These are phyloP conservation scores for Lepilemur septentrionalis DNA, from an alignment of 2,797 vertebrate species.

Conservation along the genomic window DNA sequence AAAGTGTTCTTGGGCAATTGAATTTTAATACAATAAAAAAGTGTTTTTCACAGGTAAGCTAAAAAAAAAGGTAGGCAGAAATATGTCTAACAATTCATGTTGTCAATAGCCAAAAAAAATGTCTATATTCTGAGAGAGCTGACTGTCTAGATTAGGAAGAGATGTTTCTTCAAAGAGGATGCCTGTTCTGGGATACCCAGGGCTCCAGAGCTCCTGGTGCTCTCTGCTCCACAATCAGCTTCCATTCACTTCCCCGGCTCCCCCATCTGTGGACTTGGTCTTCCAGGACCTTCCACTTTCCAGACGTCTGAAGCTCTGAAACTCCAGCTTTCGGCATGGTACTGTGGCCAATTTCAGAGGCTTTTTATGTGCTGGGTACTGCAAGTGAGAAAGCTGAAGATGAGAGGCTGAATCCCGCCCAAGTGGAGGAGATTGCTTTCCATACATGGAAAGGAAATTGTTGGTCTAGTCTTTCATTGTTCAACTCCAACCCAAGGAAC, in stretches of 20 bases:
- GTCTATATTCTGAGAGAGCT: not conserved
- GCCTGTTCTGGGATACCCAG: not conserved
- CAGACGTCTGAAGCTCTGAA: not conserved
- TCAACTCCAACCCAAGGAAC: not conserved
- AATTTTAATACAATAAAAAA: conserved; percentile 34
- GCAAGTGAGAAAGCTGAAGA: not conserved
- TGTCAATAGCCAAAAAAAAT: not conserved
- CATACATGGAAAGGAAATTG: not conserved
- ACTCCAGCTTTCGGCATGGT: not conserved
- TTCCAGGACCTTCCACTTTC: not conserved
- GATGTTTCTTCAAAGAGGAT: not conserved
- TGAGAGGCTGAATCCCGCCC: not conserved
- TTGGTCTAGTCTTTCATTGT: not conserved
- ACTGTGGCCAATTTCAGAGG: not conserved
- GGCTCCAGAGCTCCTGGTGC: not conserved
- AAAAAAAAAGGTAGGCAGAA: not conserved
- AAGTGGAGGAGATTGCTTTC: not conserved
- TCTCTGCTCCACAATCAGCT: not conserved
- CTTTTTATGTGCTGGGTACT: not conserved
- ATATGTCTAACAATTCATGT: not conserved
- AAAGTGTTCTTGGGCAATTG: not conserved
- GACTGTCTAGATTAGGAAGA: not conserved
- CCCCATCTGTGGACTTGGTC: not conserved
- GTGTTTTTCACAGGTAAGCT: not conserved
- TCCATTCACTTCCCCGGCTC: not conserved